Evolutionary conservation across 2,888 invertebrate genomes (phyloP), one percentile per base, ranked within the genome.

Genomic region (Nephrocerus scutellatus): DNA sequence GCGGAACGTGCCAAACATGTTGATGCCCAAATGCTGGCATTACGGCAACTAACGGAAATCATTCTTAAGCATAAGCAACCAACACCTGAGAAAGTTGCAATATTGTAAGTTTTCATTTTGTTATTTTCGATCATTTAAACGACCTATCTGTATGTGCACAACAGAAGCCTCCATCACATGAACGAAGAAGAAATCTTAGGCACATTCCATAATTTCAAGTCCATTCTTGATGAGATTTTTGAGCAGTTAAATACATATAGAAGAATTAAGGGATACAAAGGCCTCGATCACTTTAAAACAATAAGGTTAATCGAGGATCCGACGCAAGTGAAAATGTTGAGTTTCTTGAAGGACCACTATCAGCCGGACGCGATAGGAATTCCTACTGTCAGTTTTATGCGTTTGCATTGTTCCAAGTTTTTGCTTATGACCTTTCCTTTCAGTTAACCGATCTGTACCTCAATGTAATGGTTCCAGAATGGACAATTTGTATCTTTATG

Each of bases 401-500:
- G 2, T 10, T 8, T 8, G 14, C 5, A 14, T 20, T 20, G 15
- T 19, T 1, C 16, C 10, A 20, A 18, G 10, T 20, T 13, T 7
- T 14, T 20, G 20, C 18, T 5, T 32, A 13, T 14, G 9, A 19
- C 18, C 24, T 32, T 29, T 25, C 20, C 16, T 37, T 32, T 16
- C 30, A 63, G 66, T 49, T 53, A 28, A 48, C 51, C 19, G 49
- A 56, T 8, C 47, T 66, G 12, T 51, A 57, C 13, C 47, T 59
- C 7, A 65, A 66, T 36, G 65, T 57, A 0, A 39, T 64, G 29
- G 44, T 64, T 32, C 65, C 63, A 0, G 53, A 62, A 34, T 64
- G 63, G 63, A 50, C 62, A 8, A 46, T 63, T 4, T 50, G 54
- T 6, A 46, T 64, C 1, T 59, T 61, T 26, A 65, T 60, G 63